Evolutionary conservation across 2,888 invertebrate species (phyloP).

Genomic region (Dryococelus australis): DNA sequence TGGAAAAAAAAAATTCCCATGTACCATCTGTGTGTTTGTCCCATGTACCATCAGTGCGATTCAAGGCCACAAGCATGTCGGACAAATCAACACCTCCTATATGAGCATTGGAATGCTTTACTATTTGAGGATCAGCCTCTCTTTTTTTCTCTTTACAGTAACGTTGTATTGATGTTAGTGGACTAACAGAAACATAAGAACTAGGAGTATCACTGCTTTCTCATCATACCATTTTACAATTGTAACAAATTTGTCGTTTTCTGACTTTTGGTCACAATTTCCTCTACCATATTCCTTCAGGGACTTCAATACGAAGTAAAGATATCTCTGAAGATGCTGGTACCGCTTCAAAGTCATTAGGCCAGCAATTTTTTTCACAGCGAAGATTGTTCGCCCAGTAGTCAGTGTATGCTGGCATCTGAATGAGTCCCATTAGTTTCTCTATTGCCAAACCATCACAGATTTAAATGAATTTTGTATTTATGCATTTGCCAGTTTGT

Average conservation of each 20-base stretch:
- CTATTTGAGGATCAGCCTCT: not conserved
- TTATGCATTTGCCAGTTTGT: no score
- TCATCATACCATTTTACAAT: not conserved
- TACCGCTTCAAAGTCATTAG: no score
- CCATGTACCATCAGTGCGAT: not conserved
- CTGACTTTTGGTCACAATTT: not conserved
- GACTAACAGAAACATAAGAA: constrained; percentile 11
- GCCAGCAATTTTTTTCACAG: no score
- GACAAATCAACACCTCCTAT: not conserved
- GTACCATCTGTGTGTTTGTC: not conserved
- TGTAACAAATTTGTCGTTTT: not conserved
- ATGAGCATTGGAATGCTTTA: not conserved
- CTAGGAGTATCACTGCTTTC: not conserved
- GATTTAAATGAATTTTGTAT: no score
- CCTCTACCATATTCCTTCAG: not conserved
- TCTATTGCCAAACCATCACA: no score
- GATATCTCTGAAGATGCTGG: no score
- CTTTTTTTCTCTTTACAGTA: not conserved
- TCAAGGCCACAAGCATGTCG: not conserved
- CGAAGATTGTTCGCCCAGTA: no score
- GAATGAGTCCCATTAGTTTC: no score
- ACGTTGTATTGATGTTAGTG: not conserved
- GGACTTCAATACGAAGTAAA: not conserved
- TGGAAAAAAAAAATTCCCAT: not conserved
- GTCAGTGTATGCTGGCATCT: no score